Percentiles rank a stretch among this genome's conserved stretches.
These are phyloP conservation scores for Phocoena phocoena DNA, from an alignment of 2,113 vertebrate species.

Conservation along the genomic window DNA sequence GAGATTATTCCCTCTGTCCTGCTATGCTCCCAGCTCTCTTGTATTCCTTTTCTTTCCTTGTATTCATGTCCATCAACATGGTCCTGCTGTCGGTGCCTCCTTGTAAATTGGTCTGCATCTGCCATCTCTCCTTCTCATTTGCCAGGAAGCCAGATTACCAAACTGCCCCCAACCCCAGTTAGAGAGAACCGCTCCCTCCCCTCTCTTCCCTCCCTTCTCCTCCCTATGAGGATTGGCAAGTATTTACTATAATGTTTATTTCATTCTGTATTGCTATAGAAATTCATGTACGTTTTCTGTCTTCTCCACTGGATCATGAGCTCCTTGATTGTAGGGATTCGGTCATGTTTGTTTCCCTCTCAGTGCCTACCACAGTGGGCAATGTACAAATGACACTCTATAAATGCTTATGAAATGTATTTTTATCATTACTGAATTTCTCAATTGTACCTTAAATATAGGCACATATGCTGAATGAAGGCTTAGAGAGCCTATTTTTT, in stretches of 20 bases:
- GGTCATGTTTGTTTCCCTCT: background rate
- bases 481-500: background rate
- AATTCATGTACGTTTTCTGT: background rate
- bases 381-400: background rate
- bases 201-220: background rate
- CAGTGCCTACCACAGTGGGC: too few relatives aligned
- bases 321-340: background rate
- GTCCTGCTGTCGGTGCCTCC: background rate
- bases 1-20: background rate
- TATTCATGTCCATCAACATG: background rate
- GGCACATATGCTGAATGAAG: background rate
- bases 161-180: rapidly evolving
- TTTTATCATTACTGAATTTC: background rate
- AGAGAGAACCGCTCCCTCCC: background rate
- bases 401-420: background rate
- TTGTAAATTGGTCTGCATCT: background rate
- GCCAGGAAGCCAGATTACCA: background rate
- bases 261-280: background rate
- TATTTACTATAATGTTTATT: background rate
- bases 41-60: background rate
- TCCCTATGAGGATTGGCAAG: background rate
- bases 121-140: background rate
- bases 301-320: background rate
- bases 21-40: background rate
- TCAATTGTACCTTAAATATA: background rate